phyloP scores from a whole-genome alignment of 2,113 vertebrate species.

The Regulus satrapa region DNA sequence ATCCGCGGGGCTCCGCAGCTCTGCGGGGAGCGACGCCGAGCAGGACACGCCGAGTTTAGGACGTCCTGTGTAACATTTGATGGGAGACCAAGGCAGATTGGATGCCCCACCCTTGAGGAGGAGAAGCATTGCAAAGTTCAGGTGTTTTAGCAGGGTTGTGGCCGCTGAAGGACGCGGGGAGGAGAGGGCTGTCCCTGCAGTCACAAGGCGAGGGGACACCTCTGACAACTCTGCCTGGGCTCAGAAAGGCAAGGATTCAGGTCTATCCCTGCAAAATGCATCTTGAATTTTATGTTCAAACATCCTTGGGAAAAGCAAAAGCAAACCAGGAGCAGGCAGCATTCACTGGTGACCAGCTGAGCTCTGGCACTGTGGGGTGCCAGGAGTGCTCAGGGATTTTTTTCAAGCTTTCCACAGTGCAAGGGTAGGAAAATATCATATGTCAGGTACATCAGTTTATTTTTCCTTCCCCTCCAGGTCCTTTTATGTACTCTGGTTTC shows the following conservation, averaged over 20 bases:
- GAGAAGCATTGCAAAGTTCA: not conserved
- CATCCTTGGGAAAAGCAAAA: not conserved
- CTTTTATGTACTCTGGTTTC: not conserved
- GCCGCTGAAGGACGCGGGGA: not conserved
- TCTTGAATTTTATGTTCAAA: not conserved
- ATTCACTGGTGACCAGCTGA: not conserved
- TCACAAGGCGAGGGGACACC: accelerated
- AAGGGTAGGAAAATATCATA: not conserved
- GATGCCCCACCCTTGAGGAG: not conserved
- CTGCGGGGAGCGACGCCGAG: accelerated
- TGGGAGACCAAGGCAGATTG: not conserved
- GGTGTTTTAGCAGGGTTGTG: not conserved
- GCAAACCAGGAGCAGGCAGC: not conserved
- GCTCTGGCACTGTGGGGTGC: not conserved
- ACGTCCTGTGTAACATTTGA: not conserved
- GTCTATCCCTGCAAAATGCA: not conserved
- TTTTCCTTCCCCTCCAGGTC: not conserved
- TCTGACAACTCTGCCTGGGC: not conserved
- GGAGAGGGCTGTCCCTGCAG: not conserved
- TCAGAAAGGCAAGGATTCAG: not conserved
- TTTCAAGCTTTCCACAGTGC: not conserved
- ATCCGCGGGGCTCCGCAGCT: not conserved
- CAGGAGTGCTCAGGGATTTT: not conserved
- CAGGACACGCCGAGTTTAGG: not conserved
- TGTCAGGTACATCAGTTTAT: not conserved